Percentiles rank a stretch among this genome's conserved stretches.
Evolutionary conservation across 2,888 invertebrate species (phyloP).

Genomic region (Drosophila colorata): DNA sequence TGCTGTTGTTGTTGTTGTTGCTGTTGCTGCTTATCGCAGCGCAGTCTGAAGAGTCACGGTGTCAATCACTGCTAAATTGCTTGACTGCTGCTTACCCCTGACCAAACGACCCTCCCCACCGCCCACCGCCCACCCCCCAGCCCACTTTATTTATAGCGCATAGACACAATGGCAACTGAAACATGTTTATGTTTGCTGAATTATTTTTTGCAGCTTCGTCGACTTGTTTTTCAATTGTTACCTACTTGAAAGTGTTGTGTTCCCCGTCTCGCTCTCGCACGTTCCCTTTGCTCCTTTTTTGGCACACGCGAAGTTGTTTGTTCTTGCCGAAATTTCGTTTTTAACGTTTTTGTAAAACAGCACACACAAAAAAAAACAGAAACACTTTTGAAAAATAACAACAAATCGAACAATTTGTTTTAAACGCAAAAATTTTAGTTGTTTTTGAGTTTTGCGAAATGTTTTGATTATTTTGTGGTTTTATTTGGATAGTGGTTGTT

Average conservation of each 20-base stretch:
- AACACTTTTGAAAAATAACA: slow-evolving; percentile 42
- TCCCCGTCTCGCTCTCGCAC: slow-evolving; percentile 2
- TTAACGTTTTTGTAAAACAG: slow-evolving; percentile 8
- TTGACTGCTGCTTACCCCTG: slow-evolving; percentile 12
- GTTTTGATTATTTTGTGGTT: slow-evolving; percentile 45
- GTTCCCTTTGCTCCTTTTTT: not conserved
- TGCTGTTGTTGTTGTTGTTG: not conserved
- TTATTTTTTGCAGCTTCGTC: slow-evolving; percentile 4
- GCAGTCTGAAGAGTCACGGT: not conserved
- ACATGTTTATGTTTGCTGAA: slow-evolving; percentile 41
- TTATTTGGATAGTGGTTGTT: slow-evolving; percentile 22
- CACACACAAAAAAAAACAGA: not conserved
- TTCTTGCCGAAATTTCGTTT: slow-evolving; percentile 27
- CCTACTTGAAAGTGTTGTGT: slow-evolving; percentile 40
- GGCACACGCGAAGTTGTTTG: slow-evolving; percentile 14
- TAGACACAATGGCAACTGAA: slow-evolving; percentile 33
- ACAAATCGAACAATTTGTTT: slow-evolving; percentile 34
- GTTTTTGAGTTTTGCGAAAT: slow-evolving; percentile 28
- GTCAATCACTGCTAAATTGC: slow-evolving; percentile 20
- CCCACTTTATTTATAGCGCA: slow-evolving; percentile 41
- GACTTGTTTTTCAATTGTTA: slow-evolving; percentile 9
- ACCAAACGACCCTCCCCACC: not conserved
- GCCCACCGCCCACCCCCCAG: not conserved
- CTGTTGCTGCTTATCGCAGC: slow-evolving; percentile 23
- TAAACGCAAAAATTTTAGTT: slow-evolving; percentile 26